phyloP scores from a whole-genome alignment of 1,140 invertebrate genomes.

The Eurosta solidaginis region DNA sequence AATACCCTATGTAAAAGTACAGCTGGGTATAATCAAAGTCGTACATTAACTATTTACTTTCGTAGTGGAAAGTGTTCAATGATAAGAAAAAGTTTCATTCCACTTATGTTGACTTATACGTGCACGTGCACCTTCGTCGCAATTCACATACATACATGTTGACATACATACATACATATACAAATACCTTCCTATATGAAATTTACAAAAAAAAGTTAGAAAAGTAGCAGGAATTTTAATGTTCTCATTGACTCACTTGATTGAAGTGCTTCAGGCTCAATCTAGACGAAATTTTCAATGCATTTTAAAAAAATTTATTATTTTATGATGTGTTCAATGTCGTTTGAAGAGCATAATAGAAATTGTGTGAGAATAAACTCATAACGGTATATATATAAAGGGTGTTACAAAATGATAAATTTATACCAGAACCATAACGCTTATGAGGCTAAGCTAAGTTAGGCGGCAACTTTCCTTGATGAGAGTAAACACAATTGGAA shows the following conservation, averaged over 20 bases:
- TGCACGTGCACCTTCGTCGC: too few species aligned
- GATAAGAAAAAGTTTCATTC: not conserved
- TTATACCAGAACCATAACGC: too few species aligned
- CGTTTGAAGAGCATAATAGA: not conserved
- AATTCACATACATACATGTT: not conserved
- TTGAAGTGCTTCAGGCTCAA: not conserved
- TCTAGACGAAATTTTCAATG: not conserved
- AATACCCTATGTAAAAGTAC: too few species aligned
- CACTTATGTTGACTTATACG: not conserved
- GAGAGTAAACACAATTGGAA: too few species aligned
- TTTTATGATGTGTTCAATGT: not conserved
- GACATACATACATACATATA: not conserved
- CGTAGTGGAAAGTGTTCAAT: too few species aligned
- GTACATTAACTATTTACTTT: not conserved
- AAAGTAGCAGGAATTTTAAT: conserved; percentile 16
- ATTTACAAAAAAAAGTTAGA: too few species aligned
- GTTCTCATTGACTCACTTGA: not conserved
- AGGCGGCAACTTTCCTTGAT: too few species aligned
- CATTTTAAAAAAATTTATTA: not conserved
- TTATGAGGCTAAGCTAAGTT: too few species aligned
- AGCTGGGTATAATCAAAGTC: not conserved
- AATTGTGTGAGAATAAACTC: too few species aligned
- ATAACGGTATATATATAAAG: too few species aligned
- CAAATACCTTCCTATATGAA: not conserved
- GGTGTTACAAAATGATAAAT: too few species aligned